Conservation (phyloP, 2,888 invertebrate genomes). For the Leistus spinibarbis region DNA sequence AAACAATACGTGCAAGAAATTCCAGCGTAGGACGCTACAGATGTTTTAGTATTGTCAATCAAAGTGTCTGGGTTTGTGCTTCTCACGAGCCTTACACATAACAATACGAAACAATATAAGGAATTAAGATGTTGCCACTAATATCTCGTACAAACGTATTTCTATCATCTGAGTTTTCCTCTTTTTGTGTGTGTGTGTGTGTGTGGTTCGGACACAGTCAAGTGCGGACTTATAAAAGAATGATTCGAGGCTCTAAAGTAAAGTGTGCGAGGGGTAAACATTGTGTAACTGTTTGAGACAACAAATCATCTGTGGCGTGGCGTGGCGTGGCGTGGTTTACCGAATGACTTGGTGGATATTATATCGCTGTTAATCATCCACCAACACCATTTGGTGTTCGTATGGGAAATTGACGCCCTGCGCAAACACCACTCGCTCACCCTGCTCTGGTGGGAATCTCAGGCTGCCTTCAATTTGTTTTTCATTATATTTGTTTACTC, state of each 20-base stretch:
- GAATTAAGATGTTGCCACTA: conserved; percentile 11
- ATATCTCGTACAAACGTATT: conserved; percentile 3
- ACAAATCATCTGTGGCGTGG: neutral
- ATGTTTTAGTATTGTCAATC: neutral
- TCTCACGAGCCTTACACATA: neutral
- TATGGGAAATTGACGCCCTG: neutral
- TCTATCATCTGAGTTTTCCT: neutral
- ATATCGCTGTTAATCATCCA: neutral
- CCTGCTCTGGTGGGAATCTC: too few relatives aligned
- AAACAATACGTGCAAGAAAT: too few relatives aligned
- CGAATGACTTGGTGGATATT: neutral
- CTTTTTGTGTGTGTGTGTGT: too few relatives aligned
- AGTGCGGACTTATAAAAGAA: neutral
- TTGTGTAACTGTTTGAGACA: neutral
- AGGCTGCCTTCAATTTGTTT: too few relatives aligned
- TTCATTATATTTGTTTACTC: too few relatives aligned
- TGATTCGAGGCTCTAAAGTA: neutral
- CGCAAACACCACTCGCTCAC: too few relatives aligned
- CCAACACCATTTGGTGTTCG: neutral
- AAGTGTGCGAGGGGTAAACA: neutral
- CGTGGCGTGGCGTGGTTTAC: neutral
- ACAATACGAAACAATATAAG: conserved; percentile 9
- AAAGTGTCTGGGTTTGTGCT: neutral
- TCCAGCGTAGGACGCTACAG: too few relatives aligned
- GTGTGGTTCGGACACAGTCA: too few relatives aligned